These are phyloP conservation scores for Plagodis pulveraria DNA, from an alignment of 2,888 invertebrate species.

Conservation along the genomic window DNA sequence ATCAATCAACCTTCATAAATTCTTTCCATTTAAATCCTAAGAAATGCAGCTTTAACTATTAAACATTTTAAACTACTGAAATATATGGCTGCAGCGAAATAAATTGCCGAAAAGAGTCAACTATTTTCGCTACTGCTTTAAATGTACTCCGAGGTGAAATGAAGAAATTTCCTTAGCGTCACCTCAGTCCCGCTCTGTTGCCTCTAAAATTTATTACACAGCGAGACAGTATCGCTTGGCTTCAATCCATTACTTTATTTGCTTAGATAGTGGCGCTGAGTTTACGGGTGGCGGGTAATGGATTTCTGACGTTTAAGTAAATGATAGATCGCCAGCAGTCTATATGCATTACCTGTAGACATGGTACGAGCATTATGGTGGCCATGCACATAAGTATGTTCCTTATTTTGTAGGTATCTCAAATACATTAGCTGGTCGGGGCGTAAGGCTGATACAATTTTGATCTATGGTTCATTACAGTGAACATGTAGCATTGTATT, in stretches of 20 bases:
- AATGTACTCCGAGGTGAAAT: not conserved
- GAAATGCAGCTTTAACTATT: too few species aligned
- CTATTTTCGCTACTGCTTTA: not conserved
- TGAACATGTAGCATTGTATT: too few species aligned
- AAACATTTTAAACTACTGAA: too few species aligned
- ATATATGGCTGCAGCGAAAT: too few species aligned
- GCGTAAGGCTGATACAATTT: too few species aligned
- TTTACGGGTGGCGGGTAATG: constrained; percentile 55
- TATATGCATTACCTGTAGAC: constrained; percentile 66
- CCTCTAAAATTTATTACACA: constrained; percentile 38
- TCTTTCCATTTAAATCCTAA: too few species aligned
- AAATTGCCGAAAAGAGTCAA: too few species aligned
- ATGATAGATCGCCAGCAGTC: constrained; percentile 68
- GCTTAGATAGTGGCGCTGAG: constrained; percentile 52
- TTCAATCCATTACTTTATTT: constrained; percentile 64
- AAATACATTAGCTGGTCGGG: too few species aligned
- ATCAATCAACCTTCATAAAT: too few species aligned
- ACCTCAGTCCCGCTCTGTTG: constrained; percentile 26
- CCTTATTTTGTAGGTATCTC: too few species aligned
- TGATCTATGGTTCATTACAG: too few species aligned
- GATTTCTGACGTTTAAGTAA: constrained; percentile 76
- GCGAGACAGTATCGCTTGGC: constrained; percentile 47
- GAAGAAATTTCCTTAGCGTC: not conserved
- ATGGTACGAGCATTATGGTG: constrained; percentile 35
- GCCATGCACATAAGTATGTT: not conserved